These are phyloP conservation scores for Ovis canadensis DNA, from an alignment of 2,113 vertebrate species.

Conservation along the genomic window DNA sequence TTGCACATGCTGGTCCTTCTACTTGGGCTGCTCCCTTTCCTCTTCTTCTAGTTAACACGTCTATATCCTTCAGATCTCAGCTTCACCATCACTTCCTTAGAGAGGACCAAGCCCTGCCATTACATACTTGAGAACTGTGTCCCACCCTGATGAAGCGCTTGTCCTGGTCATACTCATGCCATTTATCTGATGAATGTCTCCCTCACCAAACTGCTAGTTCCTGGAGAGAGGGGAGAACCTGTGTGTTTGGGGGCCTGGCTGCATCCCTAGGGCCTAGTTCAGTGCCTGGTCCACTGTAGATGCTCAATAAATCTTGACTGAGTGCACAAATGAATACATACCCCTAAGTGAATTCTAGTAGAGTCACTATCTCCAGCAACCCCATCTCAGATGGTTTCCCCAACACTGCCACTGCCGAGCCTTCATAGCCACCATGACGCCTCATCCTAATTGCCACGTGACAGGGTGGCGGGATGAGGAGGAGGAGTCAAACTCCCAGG, in stretches of 20 bases:
- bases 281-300: not conserved
- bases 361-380: not conserved
- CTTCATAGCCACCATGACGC: not conserved
- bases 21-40: not conserved
- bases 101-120: not conserved
- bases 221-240: not conserved
- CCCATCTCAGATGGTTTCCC: not conserved
- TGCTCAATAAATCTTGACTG: not conserved
- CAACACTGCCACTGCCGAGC: accelerated
- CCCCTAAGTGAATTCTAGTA: not conserved
- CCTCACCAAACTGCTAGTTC: not conserved
- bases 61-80: not conserved
- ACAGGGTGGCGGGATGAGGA: not conserved
- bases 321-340: not conserved
- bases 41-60: not conserved
- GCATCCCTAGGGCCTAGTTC: not conserved
- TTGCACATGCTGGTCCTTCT: not conserved
- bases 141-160: not conserved
- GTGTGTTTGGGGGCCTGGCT: not conserved
- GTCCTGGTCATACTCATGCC: not conserved
- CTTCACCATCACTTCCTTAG: not conserved
- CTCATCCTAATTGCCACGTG: not conserved
- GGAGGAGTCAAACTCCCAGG: not conserved
- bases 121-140: not conserved
- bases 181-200: not conserved